Evolutionary conservation across 1,140 invertebrate species (phyloP).

Genomic region (Linepithema humile): DNA sequence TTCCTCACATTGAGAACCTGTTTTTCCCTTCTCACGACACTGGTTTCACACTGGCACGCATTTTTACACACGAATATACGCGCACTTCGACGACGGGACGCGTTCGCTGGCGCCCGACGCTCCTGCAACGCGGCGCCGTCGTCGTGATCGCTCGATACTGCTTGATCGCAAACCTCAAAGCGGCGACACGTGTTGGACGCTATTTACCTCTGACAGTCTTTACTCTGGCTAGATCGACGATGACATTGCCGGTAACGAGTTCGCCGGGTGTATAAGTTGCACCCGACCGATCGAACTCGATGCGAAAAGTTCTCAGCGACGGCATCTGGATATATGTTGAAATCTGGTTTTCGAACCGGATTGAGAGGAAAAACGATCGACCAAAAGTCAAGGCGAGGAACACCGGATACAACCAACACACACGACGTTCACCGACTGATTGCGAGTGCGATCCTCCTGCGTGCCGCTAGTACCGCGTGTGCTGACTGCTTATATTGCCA

Average conservation of each 20-base stretch:
- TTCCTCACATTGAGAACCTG: background rate
- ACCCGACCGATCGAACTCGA: slow-evolving; percentile 58
- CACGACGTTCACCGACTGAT: background rate
- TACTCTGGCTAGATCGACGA: slow-evolving; percentile 25
- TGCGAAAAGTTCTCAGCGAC: slow-evolving; percentile 55
- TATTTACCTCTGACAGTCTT: slow-evolving; percentile 69
- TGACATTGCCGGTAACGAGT: slow-evolving; percentile 58
- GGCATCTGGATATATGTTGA: slow-evolving; percentile 42
- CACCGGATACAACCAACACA: background rate
- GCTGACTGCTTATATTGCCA: background rate
- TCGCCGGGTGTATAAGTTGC: slow-evolving; percentile 65
- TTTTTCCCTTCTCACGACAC: background rate
- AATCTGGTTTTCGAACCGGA: background rate
- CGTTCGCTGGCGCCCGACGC: background rate
- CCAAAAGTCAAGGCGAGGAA: background rate
- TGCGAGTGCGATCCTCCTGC: background rate
- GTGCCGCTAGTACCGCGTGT: background rate
- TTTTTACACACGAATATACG: background rate
- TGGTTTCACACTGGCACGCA: background rate
- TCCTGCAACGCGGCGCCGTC: background rate
- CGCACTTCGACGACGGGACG: background rate
- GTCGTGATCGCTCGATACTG: slow-evolving; percentile 8
- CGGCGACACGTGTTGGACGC: background rate
- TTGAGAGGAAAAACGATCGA: background rate
- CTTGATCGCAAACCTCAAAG: background rate